Conservation (phyloP, 1,140 invertebrate species). For the Pseudomyrmex pallidus region DNA sequence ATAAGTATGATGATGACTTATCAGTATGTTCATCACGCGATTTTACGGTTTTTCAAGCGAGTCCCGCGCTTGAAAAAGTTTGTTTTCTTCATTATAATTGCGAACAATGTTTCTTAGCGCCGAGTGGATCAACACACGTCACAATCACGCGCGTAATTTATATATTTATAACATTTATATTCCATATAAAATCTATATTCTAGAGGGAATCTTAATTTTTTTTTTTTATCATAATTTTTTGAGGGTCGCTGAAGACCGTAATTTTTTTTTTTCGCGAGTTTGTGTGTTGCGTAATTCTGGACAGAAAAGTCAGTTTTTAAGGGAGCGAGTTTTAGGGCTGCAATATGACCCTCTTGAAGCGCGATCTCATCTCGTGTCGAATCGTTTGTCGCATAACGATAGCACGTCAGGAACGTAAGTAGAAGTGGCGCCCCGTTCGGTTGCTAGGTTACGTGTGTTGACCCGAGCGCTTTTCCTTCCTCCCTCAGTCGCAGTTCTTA, state of each 20-base stretch:
- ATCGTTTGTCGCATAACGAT: conserved; percentile 20
- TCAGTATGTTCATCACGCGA: conserved; percentile 30
- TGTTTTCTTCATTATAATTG: no score
- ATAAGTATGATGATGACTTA: conserved; percentile 56
- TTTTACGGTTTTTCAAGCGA: conserved; percentile 44
- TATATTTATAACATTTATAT: no score
- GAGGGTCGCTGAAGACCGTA: no score
- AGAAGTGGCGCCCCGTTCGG: conserved; percentile 22
- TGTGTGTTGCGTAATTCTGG: no score
- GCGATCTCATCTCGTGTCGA: conserved; percentile 7
- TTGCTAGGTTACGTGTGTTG: conserved; percentile 80
- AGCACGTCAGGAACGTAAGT: conserved; percentile 54
- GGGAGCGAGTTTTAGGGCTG: conserved; percentile 19
- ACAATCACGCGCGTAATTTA: no score
- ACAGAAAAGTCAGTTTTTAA: background rate
- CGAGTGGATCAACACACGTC: no score
- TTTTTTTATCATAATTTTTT: no score
- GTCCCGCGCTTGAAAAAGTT: background rate
- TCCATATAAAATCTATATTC: no score
- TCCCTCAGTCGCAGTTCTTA: conserved; percentile 32
- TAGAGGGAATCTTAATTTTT: no score
- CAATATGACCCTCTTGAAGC: conserved; percentile 2
- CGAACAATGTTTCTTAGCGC: no score
- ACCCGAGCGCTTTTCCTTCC: conserved; percentile 71
- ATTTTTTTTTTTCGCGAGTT: no score